Percentiles rank a stretch among this genome's conserved stretches.
phyloP scores from a whole-genome alignment of 2,113 vertebrate genomes.

The Laterallus jamaicensis region DNA sequence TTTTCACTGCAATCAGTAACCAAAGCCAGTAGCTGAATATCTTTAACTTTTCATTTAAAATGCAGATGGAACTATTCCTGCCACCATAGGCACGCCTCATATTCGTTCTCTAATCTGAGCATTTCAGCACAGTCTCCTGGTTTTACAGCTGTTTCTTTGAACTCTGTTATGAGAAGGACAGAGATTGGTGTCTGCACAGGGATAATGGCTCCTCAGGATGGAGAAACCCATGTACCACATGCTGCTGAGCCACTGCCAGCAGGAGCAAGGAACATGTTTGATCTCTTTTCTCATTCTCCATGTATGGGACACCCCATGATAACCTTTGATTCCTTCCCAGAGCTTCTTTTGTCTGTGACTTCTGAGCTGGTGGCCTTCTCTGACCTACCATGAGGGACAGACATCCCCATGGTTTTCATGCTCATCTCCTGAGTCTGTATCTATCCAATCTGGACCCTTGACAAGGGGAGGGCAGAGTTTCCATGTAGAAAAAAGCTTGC shows the following conservation, averaged over 20 bases:
- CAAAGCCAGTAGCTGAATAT: background rate
- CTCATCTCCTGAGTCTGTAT: rapidly evolving
- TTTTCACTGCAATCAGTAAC: background rate
- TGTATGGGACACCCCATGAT: rapidly evolving
- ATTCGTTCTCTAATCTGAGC: background rate
- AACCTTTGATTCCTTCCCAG: background rate
- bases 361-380: background rate
- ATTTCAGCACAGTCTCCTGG: background rate
- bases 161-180: background rate
- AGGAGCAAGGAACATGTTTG: background rate
- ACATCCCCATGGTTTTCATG: rapidly evolving
- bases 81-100: background rate
- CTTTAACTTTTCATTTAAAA: background rate
- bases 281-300: background rate
- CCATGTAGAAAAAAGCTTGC: background rate
- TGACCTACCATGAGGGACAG: rapidly evolving
- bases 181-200: rapidly evolving
- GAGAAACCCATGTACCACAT: rapidly evolving
- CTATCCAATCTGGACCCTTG: too few species aligned
- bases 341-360: background rate
- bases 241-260: rapidly evolving
- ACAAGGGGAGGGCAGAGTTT: rapidly evolving
- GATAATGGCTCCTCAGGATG: background rate
- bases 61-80: background rate
- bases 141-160: background rate